Evolutionary conservation across 2,797 vertebrate species (phyloP), one percentile per base, ranked within the genome.

Genomic region (Balearica regulorum): DNA sequence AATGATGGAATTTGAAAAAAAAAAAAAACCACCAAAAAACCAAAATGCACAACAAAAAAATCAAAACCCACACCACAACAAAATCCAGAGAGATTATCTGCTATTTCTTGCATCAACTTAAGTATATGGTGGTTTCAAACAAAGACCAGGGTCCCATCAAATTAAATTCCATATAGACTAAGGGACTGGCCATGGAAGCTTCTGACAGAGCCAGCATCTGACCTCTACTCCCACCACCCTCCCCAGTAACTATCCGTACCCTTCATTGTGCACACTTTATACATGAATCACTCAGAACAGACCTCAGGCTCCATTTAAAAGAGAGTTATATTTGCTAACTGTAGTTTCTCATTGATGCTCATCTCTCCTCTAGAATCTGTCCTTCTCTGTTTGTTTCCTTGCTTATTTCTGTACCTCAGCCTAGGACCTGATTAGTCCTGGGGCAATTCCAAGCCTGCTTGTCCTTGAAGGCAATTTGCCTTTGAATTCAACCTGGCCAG

Each of bases 251-350:
- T 33, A 2, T 17, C 29, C 39, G 71, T 75, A 43, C 35, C 43
- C 21, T 82, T 88, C 17, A 16, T 25, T 1, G 0, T 10, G 4
- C 24, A 49, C 6, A 10, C 4, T 83, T 62, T 9, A 21, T 5
- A 33, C 15, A 77, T 35, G 6, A 86, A 4, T 39, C 48, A 33
- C 41, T 51, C 37, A 75, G 55, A 82, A 48, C 18, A 55, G 21
- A 82, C 16, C 44, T 75, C 21, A 17, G 37, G 35, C 46, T 65
- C 58, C n/a, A 31, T 53, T 69, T 53, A 29, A 58, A 85, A 49
- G 16, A 55, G 10, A 87, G 53, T 10, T 61, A 5, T 54, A 16
- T 92, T 58, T 88, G 20, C 46, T 49, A 49, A 17, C 17, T 25
- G 29, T 33, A 58, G 17, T 57, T 87, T 79, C 49, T 72, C 29